These are phyloP conservation scores for Hirtodrosophila cameraria DNA, from an alignment of 2,888 invertebrate genomes.

Conservation along the genomic window DNA sequence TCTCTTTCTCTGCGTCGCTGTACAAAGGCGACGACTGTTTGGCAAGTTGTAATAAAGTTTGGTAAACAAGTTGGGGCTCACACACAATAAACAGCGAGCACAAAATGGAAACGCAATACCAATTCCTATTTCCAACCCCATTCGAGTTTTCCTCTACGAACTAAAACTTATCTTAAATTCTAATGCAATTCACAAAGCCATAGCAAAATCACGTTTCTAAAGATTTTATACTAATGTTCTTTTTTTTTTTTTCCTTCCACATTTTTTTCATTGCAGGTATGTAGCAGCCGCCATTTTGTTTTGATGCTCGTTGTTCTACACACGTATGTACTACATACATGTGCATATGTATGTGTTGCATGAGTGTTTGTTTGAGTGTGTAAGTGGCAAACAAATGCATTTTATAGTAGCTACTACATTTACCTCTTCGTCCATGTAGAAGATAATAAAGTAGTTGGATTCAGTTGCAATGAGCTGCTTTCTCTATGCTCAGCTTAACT, in stretches of 20 bases:
- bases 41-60: constrained; percentile 79
- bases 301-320: constrained; percentile 24
- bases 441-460: constrained; percentile 69
- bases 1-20: neutral
- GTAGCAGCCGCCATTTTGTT: constrained; percentile 65
- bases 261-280: constrained; percentile 65
- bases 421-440: constrained; percentile 32
- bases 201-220: constrained; percentile 19
- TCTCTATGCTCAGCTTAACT: constrained; percentile 39
- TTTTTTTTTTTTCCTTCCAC: constrained; percentile 39
- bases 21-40: constrained; percentile 78
- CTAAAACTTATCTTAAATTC: constrained; percentile 74
- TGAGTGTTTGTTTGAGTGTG: constrained; percentile 27
- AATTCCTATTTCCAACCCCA: constrained; percentile 11
- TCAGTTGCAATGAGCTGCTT: constrained; percentile 49
- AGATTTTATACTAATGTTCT: constrained; percentile 63
- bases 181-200: constrained; percentile 61
- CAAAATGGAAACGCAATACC: constrained; percentile 33
- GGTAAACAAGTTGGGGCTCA: constrained; percentile 61
- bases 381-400: constrained; percentile 70
- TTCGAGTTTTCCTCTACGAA: constrained; percentile 1
- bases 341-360: constrained; percentile 5
- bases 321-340: neutral
- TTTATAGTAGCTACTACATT: constrained; percentile 36
- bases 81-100: constrained; percentile 28